phyloP scores from a whole-genome alignment of 2,797 vertebrate species.

The Otolemur crassicaudatus region DNA sequence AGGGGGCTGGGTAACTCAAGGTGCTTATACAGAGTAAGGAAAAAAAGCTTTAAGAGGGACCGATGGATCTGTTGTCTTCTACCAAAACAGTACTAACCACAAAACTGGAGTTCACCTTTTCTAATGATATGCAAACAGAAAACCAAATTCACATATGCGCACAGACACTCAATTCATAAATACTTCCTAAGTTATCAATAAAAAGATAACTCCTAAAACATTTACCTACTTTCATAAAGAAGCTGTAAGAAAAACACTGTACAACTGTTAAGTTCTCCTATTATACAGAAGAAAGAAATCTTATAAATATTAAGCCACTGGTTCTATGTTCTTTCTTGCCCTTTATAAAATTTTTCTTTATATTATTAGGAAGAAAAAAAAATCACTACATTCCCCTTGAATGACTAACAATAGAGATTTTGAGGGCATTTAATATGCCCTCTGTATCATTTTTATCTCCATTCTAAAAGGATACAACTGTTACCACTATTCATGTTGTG shows the following conservation, averaged over 20 bases:
- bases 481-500: neutral
- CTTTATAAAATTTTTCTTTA: neutral
- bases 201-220: constrained; percentile 27
- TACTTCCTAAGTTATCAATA: neutral
- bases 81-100: neutral
- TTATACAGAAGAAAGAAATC: neutral
- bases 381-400: neutral
- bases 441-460: neutral
- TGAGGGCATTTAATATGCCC: neutral
- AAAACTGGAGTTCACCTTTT: neutral
- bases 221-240: constrained; percentile 4
- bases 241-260: neutral
- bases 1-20: neutral
- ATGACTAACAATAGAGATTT: neutral
- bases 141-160: neutral
- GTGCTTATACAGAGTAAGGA: neutral
- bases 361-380: neutral
- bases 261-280: neutral
- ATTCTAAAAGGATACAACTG: constrained; percentile 30
- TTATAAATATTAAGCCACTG: neutral
- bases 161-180: neutral
- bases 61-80: neutral
- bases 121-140: neutral
- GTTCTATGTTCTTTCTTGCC: neutral
- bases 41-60: neutral